These are phyloP conservation scores for Pipistrellus kuhlii DNA, from an alignment of 2,797 vertebrate species.

Conservation along the genomic window DNA sequence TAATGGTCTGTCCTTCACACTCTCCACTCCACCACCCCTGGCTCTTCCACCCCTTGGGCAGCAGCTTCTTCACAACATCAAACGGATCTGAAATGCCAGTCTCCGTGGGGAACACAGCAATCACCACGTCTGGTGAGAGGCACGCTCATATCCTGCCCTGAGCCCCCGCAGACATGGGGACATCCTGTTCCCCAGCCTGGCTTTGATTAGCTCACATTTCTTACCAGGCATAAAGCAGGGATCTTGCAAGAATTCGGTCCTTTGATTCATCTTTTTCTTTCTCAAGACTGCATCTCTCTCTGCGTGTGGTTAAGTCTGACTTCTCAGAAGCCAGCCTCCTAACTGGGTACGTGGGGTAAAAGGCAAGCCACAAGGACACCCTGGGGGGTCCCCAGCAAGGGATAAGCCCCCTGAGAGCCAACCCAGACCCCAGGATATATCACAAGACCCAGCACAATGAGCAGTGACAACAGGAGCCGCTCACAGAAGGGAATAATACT, in stretches of 20 bases:
- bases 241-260: slow-evolving; percentile 46
- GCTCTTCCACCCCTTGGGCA: slow-evolving; percentile 24
- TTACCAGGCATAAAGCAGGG: background rate
- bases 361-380: background rate
- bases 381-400: background rate
- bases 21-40: rapidly evolving
- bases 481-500: background rate
- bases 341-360: background rate
- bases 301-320: background rate
- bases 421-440: background rate
- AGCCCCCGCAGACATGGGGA: slow-evolving; percentile 18
- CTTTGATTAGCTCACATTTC: slow-evolving; percentile 60
- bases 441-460: background rate
- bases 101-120: slow-evolving; percentile 54
- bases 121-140: background rate
- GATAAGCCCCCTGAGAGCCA: background rate
- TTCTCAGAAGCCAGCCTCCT: background rate
- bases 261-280: slow-evolving; percentile 63
- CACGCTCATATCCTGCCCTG: slow-evolving; percentile 60
- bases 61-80: slow-evolving; percentile 63
- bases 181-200: slow-evolving; percentile 65
- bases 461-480: background rate
- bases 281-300: background rate
- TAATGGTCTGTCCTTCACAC: background rate
- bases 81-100: background rate